Evolutionary conservation across 92 coral and sea anemone species (phyloP).

Genomic region (Epizoanthus rinbou): DNA sequence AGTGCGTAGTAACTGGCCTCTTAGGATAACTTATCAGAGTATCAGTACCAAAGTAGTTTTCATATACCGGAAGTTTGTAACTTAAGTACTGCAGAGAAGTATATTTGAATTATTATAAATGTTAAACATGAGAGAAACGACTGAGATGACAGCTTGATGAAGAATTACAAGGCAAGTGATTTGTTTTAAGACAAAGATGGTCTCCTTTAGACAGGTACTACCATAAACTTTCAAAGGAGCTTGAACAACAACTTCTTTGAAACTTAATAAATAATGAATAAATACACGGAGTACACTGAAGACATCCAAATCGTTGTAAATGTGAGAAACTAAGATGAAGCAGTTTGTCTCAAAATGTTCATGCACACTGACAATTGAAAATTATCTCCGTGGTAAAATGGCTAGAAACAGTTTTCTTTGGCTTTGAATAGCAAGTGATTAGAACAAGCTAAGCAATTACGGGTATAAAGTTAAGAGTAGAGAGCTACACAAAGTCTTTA

Average conservation of each 20-base stretch:
- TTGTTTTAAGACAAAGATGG: slow-evolving; percentile 2
- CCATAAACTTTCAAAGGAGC: slow-evolving; percentile 1
- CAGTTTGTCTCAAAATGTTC: too few relatives aligned
- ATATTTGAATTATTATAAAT: too few relatives aligned
- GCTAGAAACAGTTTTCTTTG: too few relatives aligned
- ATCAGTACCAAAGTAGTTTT: not conserved
- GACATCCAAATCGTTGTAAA: not conserved
- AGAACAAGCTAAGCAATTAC: too few relatives aligned
- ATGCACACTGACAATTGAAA: too few relatives aligned
- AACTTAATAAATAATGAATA: not conserved
- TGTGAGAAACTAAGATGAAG: too few relatives aligned
- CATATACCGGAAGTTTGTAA: not conserved
- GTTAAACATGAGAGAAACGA: not conserved
- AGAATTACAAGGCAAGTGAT: not conserved
- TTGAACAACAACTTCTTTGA: not conserved
- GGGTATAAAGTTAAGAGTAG: too few relatives aligned
- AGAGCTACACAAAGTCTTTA: too few relatives aligned
- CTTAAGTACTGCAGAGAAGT: not conserved
- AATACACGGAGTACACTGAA: not conserved
- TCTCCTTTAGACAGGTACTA: slow-evolving; percentile 8
- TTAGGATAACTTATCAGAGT: not conserved
- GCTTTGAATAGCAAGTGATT: too few relatives aligned
- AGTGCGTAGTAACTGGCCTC: not conserved
- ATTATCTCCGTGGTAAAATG: too few relatives aligned
- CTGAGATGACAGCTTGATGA: not conserved